Evolutionary conservation across 2,797 vertebrate species (phyloP).

Genomic region (Hippopotamyrus pictus): DNA sequence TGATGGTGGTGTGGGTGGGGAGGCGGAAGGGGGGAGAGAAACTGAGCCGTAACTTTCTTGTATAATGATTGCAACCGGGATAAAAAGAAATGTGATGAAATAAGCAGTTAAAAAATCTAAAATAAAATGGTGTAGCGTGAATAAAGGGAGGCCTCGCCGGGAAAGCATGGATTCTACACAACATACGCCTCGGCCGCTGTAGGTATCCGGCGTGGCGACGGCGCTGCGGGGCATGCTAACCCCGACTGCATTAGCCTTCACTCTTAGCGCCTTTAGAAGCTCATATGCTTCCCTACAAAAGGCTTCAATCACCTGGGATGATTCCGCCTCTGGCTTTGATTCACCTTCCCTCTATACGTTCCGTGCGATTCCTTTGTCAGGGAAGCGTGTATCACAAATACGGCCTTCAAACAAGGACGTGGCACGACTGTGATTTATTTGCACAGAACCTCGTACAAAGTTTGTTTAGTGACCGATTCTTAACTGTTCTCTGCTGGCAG

Average conservation of each 20-base stretch:
- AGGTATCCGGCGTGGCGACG: background rate
- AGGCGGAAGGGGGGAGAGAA: too few relatives aligned
- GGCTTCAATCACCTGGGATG: background rate
- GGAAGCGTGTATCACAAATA: background rate
- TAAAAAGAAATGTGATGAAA: background rate
- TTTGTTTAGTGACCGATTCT: background rate
- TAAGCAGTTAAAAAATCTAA: background rate
- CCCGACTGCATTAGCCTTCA: background rate
- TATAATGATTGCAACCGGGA: background rate
- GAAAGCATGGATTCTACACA: background rate
- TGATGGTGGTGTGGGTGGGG: background rate
- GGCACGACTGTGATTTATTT: background rate
- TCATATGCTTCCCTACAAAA: background rate
- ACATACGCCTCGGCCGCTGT: background rate
- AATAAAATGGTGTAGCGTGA: background rate
- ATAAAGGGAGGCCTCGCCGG: background rate
- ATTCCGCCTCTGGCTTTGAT: background rate
- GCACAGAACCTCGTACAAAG: background rate
- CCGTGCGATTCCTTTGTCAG: background rate
- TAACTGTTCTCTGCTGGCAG: background rate
- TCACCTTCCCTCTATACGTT: background rate
- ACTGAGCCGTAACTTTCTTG: background rate
- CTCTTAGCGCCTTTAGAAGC: background rate
- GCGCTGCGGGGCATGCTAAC: background rate
- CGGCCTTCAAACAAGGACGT: background rate